A percentile compares a stretch with the other conserved stretches of the same genome.
These are phyloP conservation scores for Gasteruption jaculator DNA, from an alignment of 2,888 invertebrate genomes.

Conservation along the genomic window DNA sequence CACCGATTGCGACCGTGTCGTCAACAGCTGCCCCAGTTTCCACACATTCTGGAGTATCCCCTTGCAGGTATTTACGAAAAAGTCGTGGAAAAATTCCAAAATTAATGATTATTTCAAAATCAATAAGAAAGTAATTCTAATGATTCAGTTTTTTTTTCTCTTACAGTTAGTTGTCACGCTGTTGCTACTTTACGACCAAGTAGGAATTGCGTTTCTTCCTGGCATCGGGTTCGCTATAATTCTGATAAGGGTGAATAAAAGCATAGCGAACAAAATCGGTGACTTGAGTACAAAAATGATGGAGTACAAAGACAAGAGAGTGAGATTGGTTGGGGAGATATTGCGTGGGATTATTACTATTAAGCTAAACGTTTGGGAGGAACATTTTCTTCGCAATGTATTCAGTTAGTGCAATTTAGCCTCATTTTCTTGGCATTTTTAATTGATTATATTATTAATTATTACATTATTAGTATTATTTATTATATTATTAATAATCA, in stretches of 20 bases:
- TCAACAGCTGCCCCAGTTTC: conserved; percentile 93
- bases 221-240: conserved; percentile 82
- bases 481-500: conserved; percentile 5
- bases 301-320: conserved; percentile 84
- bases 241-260: conserved; percentile 89
- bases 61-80: conserved; percentile 66
- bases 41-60: conserved; percentile 97
- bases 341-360: conserved; percentile 84
- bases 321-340: conserved; percentile 82
- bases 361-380: conserved; percentile 93
- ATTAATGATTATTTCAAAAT: background rate
- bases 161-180: conserved; percentile 74
- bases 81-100: background rate
- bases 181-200: conserved; percentile 79
- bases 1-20: conserved; percentile 91
- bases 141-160: conserved; percentile 11
- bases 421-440: conserved; percentile 2
- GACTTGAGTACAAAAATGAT: conserved; percentile 81
- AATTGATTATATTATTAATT: background rate
- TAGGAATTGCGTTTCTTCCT: conserved; percentile 87
- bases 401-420: conserved; percentile 55
- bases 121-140: conserved; percentile 3
- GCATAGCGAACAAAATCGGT: conserved; percentile 86
- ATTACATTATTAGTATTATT: too few species aligned
- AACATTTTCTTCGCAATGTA: conserved; percentile 71